These are phyloP conservation scores for Alouatta palliata DNA, from an alignment of 2,113 vertebrate species.

Conservation along the genomic window DNA sequence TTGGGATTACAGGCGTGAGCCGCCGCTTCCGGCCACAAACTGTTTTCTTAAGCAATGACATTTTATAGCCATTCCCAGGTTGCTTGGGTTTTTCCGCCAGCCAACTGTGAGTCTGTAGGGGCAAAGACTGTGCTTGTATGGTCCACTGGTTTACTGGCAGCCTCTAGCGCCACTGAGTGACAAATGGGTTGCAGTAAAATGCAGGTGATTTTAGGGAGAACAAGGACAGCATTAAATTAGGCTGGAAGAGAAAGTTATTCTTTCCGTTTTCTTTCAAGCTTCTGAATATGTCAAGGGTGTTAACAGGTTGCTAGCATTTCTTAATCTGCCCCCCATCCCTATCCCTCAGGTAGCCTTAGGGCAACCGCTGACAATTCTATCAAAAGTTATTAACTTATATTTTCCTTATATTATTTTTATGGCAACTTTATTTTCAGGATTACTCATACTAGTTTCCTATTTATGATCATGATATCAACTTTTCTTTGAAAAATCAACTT, in stretches of 20 bases:
- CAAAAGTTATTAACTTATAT: too few relatives aligned
- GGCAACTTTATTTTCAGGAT: not conserved
- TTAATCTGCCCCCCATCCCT: not conserved
- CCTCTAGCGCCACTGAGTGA: too few relatives aligned
- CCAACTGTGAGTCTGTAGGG: not conserved
- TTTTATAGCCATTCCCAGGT: not conserved
- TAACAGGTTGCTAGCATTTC: not conserved
- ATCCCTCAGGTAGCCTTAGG: not conserved
- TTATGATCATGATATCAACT: not conserved
- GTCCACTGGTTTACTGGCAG: not conserved
- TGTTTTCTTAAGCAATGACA: not conserved
- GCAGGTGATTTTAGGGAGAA: not conserved
- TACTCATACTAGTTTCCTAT: not conserved
- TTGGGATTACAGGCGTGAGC: too few relatives aligned
- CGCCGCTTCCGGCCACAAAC: too few relatives aligned
- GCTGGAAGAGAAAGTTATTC: not conserved
- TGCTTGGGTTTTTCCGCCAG: not conserved
- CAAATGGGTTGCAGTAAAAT: not conserved
- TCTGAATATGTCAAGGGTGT: not conserved
- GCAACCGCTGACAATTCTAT: not conserved
- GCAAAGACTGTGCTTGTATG: not conserved
- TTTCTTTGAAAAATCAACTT: slow-evolving; percentile 29
- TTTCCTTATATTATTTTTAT: not conserved
- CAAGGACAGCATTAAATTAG: not conserved
- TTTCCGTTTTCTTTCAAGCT: not conserved